Conservation (phyloP, 2,888 invertebrate genomes). For the Mesodorylaimus sp. region DNA sequence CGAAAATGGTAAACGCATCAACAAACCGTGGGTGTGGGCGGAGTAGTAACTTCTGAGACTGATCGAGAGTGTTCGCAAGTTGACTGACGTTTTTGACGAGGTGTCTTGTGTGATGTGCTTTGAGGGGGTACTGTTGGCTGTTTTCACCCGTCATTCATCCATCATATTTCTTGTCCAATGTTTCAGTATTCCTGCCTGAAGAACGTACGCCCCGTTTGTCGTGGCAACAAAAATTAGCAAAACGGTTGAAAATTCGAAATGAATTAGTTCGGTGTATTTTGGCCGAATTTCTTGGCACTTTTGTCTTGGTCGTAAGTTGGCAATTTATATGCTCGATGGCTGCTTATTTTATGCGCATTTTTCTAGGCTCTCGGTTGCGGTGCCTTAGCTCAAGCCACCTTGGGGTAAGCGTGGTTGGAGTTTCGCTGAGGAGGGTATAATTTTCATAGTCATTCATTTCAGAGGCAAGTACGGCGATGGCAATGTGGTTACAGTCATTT, state of each 20-base stretch:
- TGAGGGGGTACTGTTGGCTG: too few species aligned
- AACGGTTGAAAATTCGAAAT: background rate
- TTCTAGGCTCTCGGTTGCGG: slow-evolving; percentile 31
- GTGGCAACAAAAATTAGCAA: background rate
- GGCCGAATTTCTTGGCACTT: slow-evolving; percentile 1
- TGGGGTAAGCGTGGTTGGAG: slow-evolving; percentile 28
- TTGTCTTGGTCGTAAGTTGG: background rate
- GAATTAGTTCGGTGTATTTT: background rate
- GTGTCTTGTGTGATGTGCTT: too few species aligned
- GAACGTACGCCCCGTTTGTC: background rate
- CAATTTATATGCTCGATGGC: too few species aligned
- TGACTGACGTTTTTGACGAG: too few species aligned
- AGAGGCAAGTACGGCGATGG: slow-evolving; percentile 21
- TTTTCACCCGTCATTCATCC: too few species aligned
- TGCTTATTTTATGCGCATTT: too few species aligned
- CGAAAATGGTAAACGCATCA: too few species aligned
- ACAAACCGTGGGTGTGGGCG: too few species aligned
- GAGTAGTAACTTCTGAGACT: too few species aligned
- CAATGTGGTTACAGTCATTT: slow-evolving; percentile 29
- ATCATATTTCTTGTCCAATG: too few species aligned
- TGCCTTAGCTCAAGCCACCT: slow-evolving; percentile 32
- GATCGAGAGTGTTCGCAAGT: too few species aligned
- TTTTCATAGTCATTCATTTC: too few species aligned
- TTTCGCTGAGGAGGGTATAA: slow-evolving; percentile 37
- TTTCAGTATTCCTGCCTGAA: background rate